Percentiles rank a stretch among this genome's conserved stretches.
These are phyloP conservation scores for Zaprionus africanus DNA, from an alignment of 1,140 invertebrate species.

Conservation along the genomic window DNA sequence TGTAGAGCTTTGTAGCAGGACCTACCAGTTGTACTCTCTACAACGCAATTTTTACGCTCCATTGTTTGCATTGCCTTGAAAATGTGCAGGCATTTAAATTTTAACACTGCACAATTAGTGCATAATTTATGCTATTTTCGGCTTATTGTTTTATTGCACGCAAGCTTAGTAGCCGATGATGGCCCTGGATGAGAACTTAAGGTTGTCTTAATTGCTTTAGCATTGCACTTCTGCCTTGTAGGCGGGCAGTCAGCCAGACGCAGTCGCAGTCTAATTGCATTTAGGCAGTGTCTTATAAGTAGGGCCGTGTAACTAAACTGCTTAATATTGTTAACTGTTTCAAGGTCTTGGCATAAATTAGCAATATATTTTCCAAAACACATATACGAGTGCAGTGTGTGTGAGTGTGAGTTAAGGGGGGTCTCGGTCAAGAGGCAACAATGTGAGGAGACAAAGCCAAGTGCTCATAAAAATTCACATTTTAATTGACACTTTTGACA, in stretches of 20 bases:
- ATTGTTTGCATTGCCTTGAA: conserved; percentile 47
- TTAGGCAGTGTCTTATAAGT: conserved; percentile 20
- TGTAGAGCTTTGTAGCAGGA: no score
- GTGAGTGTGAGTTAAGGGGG: neutral
- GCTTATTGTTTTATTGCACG: conserved; percentile 73
- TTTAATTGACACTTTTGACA: conserved; percentile 55
- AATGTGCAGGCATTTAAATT: conserved; percentile 33
- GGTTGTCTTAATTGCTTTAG: conserved; percentile 64
- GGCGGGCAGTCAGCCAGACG: neutral
- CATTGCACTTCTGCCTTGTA: conserved; percentile 48
- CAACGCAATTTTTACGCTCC: conserved; percentile 5
- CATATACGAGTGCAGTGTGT: neutral
- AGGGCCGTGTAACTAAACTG: conserved; percentile 30
- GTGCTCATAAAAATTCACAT: conserved; percentile 42
- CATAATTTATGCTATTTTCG: conserved; percentile 55
- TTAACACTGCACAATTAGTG: conserved; percentile 50
- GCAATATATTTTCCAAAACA: conserved; percentile 24
- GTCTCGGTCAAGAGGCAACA: conserved; percentile 13
- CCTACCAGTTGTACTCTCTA: neutral
- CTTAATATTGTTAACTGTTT: conserved; percentile 20
- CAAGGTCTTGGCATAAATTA: conserved; percentile 50
- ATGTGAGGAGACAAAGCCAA: conserved; percentile 50
- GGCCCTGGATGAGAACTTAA: conserved; percentile 47
- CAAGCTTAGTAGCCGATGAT: conserved; percentile 48
- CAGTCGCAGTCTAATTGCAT: conserved; percentile 15